phyloP scores from a whole-genome alignment of 2,888 invertebrate genomes.

The Caenorhabditis wallacei region DNA sequence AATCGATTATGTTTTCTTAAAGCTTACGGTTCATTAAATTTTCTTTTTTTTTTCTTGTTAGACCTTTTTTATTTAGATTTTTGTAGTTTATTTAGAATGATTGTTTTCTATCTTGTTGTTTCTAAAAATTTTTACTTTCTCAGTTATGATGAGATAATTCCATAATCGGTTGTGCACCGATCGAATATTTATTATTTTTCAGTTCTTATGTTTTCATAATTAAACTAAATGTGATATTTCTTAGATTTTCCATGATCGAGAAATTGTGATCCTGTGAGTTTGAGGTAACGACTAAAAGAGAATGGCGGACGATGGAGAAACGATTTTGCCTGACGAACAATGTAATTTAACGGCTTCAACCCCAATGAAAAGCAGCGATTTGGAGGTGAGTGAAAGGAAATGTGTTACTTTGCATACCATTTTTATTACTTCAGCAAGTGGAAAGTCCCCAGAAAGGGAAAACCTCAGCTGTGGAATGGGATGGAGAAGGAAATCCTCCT shows the following conservation, averaged over 20 bases:
- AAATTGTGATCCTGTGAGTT: background rate
- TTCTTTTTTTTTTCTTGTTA: background rate
- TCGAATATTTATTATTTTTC: background rate
- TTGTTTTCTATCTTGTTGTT: background rate
- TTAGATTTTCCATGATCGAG: too few species aligned
- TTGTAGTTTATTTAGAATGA: background rate
- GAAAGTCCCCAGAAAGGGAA: conserved; percentile 29
- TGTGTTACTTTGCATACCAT: too few species aligned
- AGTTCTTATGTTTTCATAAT: too few species aligned
- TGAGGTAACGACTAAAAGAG: background rate
- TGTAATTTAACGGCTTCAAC: conserved; percentile 55
- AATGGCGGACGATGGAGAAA: conserved; percentile 29
- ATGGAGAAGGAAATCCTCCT: conserved; percentile 61
- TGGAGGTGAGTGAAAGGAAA: conserved; percentile 34
- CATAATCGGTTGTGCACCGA: background rate
- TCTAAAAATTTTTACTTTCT: too few species aligned
- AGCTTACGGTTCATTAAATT: conserved; percentile 9
- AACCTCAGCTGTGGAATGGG: conserved; percentile 45
- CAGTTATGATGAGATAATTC: too few species aligned
- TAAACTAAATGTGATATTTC: too few species aligned
- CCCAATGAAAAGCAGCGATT: conserved; percentile 48
- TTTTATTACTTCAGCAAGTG: conserved; percentile 14
- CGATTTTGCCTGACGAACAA: conserved; percentile 49
- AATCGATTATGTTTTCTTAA: background rate
- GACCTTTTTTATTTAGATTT: conserved; percentile 2